Evolutionary conservation across 2,113 vertebrate genomes (phyloP), one percentile per base, ranked within the genome.

Genomic region (Gymnarchus niloticus): DNA sequence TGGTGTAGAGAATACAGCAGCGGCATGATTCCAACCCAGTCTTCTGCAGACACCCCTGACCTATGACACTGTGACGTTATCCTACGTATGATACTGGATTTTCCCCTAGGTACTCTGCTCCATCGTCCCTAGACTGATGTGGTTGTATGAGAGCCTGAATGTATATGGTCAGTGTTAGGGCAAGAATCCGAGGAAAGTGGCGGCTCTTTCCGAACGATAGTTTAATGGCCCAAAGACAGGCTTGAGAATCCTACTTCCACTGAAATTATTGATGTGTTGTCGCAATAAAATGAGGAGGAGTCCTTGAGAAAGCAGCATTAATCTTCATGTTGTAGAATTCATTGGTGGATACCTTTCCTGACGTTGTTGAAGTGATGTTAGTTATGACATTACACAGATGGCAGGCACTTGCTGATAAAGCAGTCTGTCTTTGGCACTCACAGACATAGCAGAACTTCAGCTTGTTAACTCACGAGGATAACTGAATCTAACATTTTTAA

Each of bases 381-480:
- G 80, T 81, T 81, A 81, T 81, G 25, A 81, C 52, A 28, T 81
- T 33, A 52, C 33, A 81, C 80, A 81, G 80, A 81, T 81, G 80
- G 49, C 10, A 5, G 49, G 4, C n/a, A 6, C 25, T 44, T 81
- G 80, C 80, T 81, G 80, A 81, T 81, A 52, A 81, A 52, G 80
- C 80, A 81, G 12, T 54, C n/a, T 25, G 48, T 28, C 21, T 6
- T 17, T 61, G 57, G 80, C 8, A 17, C 5, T 37, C 23, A 49
- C 49, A n/a, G 23, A 25, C 57, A 48, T 41, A 41, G 69, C 33
- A n/a, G 49, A 25, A 7, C 78, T 52, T 52, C 61, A 69, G 28
- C 28, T 69, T 0, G 12, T 7, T 6, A 0, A 14, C 61, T 41
- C 14, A 61, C 19, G 28, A 69, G 1, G 19, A 8, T 37, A 37